phyloP scores from a whole-genome alignment of 2,888 invertebrate genomes.

The Pristionchus arcanus region DNA sequence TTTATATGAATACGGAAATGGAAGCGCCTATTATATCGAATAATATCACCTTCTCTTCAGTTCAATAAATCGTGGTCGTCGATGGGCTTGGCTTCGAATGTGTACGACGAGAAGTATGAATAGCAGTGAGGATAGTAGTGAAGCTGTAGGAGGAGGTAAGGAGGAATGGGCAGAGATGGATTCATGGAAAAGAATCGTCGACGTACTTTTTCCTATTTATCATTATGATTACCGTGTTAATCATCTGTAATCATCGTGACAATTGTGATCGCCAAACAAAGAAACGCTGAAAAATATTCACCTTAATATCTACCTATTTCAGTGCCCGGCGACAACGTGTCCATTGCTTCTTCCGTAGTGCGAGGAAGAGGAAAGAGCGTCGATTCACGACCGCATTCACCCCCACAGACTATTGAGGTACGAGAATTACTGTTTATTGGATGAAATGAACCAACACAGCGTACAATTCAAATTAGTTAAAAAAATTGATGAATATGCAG shows the following conservation, averaged over 20 bases:
- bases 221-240: too few relatives aligned
- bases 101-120: constrained; percentile 73
- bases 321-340: constrained; percentile 36
- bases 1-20: background rate
- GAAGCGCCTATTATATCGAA: background rate
- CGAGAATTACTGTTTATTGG: too few relatives aligned
- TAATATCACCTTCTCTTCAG: background rate
- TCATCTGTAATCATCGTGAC: too few relatives aligned
- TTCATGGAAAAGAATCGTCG: too few relatives aligned
- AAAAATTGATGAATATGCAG: too few relatives aligned
- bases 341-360: constrained; percentile 16
- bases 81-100: constrained; percentile 68
- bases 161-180: background rate
- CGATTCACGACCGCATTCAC: constrained; percentile 46
- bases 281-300: background rate
- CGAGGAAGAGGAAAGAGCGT: background rate
- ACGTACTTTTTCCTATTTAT: too few relatives aligned
- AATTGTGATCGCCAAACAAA: too few relatives aligned
- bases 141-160: constrained; percentile 43
- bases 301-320: background rate
- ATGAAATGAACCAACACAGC: too few relatives aligned
- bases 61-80: constrained; percentile 52
- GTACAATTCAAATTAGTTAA: too few relatives aligned
- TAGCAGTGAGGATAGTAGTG: constrained; percentile 73
- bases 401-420: constrained; percentile 52